These are phyloP conservation scores for Circaetus cinerascens DNA, from an alignment of 2,113 vertebrate species.

Conservation along the genomic window DNA sequence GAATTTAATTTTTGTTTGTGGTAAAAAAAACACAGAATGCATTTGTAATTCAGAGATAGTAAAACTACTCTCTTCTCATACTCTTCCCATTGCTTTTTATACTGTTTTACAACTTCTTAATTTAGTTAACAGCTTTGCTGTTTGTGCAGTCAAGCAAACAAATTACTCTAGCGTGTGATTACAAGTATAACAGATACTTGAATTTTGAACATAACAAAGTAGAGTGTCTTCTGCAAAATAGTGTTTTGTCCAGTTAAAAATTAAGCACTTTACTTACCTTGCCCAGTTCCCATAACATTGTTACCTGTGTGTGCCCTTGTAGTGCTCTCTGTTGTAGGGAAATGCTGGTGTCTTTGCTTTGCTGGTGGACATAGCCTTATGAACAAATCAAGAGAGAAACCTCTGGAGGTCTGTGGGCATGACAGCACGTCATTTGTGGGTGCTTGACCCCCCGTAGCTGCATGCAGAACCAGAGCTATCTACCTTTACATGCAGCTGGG, in stretches of 20 bases:
- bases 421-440: accelerated
- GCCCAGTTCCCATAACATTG: background rate
- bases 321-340: background rate
- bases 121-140: background rate
- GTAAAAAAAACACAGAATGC: background rate
- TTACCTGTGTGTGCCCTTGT: background rate
- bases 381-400: background rate
- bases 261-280: background rate
- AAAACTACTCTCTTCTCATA: background rate
- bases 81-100: background rate
- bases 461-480: background rate
- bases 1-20: background rate
- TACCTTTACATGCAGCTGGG: background rate
- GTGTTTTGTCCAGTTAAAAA: background rate
- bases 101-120: background rate
- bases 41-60: background rate
- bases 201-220: background rate
- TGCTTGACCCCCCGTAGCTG: background rate
- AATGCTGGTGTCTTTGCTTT: background rate
- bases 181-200: background rate
- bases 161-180: background rate
- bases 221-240: background rate
- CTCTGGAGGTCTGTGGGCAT: background rate
- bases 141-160: background rate
- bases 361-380: background rate